Base-by-base conservation (phyloP, 2,888 invertebrate species). In the Alloplasta piceator region DNA sequence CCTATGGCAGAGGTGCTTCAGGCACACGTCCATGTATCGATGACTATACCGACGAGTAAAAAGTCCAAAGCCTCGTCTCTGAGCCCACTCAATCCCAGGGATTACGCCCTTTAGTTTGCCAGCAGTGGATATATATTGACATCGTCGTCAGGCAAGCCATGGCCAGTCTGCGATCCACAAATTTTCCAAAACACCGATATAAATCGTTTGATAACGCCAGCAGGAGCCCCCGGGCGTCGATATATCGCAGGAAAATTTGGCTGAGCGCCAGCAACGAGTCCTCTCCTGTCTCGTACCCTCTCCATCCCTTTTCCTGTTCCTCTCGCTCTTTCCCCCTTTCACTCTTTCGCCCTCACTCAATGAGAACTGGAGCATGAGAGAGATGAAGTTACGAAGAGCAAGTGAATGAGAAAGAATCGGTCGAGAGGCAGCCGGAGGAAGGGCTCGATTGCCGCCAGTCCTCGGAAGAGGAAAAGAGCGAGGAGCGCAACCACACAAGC, bases 141-240 rank as follows among this genome's bases (percentile, higher is more conserved):
- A 39, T 70, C 70, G 64, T 64, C 64, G 66, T 70, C 60, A 67
- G 66, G 66, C 60, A 38, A 73, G 71, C 66, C 77, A 61, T 72
- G 80, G 81, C 85, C 84, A 82, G 72, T 83, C 82, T 74, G 63
- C 80, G 79, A 84, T 79, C 87, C 87, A 89, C 88, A 89, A 89
- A 89, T 89, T 89, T 88, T 86, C 81, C 87, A 86, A 90, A 89
- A 88, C 89, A 90, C 85, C 86, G 89, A 88, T 90, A 89, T 89
- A 89, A 90, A 89, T 89, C 88, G 87, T 86, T 88, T 87, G 90
- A 89, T 90, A 89, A 89, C 87, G 87, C 86, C 85, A 71, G 72
- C 84, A 82, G 86, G 70, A 74, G 82, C 81, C 88, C 83, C 82
- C 80, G 83, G 87, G 89, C 87, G 83, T 87, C 88, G 86, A 89